Evolutionary conservation across 2,888 invertebrate species (phyloP).

Genomic region (Lutraria lutraria): DNA sequence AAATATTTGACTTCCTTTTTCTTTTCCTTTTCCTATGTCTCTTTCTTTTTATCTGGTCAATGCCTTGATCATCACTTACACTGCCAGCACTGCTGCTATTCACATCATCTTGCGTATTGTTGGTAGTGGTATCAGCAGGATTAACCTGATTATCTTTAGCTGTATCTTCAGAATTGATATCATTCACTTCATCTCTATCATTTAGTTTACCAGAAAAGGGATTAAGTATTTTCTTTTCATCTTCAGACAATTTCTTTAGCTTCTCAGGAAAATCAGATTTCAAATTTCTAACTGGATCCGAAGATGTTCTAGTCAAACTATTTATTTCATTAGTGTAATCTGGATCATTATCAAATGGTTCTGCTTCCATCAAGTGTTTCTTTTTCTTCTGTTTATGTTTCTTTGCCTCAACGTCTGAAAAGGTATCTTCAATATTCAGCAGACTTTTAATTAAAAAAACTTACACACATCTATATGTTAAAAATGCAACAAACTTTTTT

Average conservation of each 20-base stretch:
- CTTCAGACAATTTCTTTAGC: not conserved
- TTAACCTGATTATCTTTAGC: no score
- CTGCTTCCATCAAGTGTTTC: not conserved
- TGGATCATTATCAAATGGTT: not conserved
- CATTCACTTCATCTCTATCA: no score
- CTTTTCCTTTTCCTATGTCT: slow-evolving; percentile 40
- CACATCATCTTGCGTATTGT: not conserved
- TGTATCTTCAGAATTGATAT: no score
- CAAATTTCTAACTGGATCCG: not conserved
- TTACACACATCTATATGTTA: no score
- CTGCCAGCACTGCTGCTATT: not conserved
- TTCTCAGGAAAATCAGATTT: slow-evolving; percentile 18
- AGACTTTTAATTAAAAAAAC: not conserved
- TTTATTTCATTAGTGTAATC: not conserved
- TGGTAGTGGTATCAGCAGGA: no score
- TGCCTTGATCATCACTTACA: not conserved
- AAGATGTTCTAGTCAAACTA: not conserved
- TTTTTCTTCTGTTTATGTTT: not conserved
- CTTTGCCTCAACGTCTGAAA: not conserved
- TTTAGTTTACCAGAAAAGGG: not conserved
- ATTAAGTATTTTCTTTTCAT: not conserved
- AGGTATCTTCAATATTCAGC: not conserved
- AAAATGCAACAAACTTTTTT: no score
- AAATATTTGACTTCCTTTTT: not conserved
- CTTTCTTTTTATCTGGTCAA: slow-evolving; percentile 24